Base-by-base conservation (phyloP, 1,140 invertebrate genomes). In the Pygmarrhopalites habei region DNA sequence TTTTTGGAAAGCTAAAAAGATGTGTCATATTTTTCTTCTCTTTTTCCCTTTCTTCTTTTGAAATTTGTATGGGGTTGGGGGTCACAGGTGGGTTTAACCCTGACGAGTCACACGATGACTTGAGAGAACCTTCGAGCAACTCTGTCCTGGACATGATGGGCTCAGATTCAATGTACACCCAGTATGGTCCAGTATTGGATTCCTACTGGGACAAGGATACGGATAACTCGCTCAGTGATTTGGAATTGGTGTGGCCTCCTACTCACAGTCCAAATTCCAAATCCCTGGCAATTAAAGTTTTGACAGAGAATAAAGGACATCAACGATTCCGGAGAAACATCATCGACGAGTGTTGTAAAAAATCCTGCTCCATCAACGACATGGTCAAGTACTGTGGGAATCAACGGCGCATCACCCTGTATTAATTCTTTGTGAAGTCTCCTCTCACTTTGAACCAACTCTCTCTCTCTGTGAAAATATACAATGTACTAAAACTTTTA, bases 281-380 rank as follows among this genome's bases (percentile, higher is more conserved):
- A 41, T 44, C 35, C 15, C 26, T 59, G 32, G 44, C 55, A 21
- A 2, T 56, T 2, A 63, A 64, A 30, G 21, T 58, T 52, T 52
- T 66, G 7, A 53, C 43, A 39, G 65, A 64, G 25, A 21, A 39
- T 1, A 44, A 26, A 26, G 35, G 14, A 7, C 41, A 58, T 29
- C 44, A 62, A 14, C 56, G 67, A 1, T 29, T 58, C n/a, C 59
- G 67, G n/a, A 15, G 67, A 21, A 69, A 57, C 32, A 58, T 69
- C n/a, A 63, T 62, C 35, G 67, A 65, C n/a, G 67, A 69, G 26
- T 69, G 67, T 41, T 69, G 67, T 32, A 62, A 62, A 41, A 62
- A 58, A 35, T 41, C 67, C 14, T 69, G 67, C 35, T 30, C 32
- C 15, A 15, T 44, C 3, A 41, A 43, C n/a, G 21, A 62, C 35